Conservation (phyloP, 1,140 invertebrate species). For the Bombus vancouverensis region DNA sequence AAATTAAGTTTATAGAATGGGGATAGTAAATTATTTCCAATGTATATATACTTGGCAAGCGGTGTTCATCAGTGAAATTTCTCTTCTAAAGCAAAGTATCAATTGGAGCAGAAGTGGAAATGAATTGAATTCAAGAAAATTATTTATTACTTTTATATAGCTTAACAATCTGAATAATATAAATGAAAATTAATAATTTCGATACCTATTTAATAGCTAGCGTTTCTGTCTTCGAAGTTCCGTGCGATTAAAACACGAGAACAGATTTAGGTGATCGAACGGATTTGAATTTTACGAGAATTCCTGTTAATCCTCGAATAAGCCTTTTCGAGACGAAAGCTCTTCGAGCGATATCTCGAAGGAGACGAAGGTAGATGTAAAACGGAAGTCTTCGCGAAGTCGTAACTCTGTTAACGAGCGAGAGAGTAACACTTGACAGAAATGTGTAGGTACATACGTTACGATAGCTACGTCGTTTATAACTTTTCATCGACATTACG, state of each 20-base stretch:
- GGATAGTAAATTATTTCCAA: neutral
- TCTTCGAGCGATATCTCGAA: neutral
- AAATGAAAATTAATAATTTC: neutral
- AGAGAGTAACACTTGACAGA: neutral
- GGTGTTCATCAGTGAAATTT: neutral
- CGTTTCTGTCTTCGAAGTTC: neutral
- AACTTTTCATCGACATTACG: neutral
- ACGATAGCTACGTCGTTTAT: neutral
- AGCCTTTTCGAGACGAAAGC: neutral
- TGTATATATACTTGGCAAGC: neutral
- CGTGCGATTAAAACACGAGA: neutral
- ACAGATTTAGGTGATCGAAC: neutral
- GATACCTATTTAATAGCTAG: neutral
- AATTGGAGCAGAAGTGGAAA: neutral
- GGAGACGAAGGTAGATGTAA: neutral
- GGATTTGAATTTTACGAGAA: neutral
- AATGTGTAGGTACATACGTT: neutral
- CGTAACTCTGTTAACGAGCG: constrained; percentile 20
- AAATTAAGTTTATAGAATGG: neutral
- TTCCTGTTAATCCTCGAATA: constrained; percentile 14
- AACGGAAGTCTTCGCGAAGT: constrained; percentile 12
- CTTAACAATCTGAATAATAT: neutral
- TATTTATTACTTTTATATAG: neutral
- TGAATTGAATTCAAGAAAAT: neutral
- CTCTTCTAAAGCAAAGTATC: too few relatives aligned